phyloP scores from a whole-genome alignment of 2,888 invertebrate genomes.

The Lymantria dispar region DNA sequence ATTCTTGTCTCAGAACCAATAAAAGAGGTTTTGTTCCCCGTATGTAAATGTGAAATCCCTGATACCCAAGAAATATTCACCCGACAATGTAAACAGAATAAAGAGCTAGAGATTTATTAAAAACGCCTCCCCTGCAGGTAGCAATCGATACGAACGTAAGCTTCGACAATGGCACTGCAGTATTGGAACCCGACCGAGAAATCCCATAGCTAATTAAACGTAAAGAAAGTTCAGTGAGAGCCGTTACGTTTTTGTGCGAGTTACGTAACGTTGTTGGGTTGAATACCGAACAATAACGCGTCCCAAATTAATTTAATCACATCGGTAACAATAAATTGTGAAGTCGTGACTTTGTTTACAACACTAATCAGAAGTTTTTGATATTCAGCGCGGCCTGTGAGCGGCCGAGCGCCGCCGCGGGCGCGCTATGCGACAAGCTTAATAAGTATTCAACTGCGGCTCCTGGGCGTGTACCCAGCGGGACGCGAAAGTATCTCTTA shows the following conservation, averaged over 20 bases:
- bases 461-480: slow-evolving; percentile 16
- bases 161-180: slow-evolving; percentile 8
- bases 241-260: slow-evolving; percentile 2
- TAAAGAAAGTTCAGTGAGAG: slow-evolving; percentile 8
- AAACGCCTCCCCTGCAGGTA: slow-evolving; percentile 1
- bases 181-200: slow-evolving; percentile 10
- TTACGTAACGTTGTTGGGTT: not conserved
- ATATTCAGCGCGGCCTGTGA: slow-evolving; percentile 22
- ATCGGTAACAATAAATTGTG: slow-evolving; percentile 15
- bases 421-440: slow-evolving; percentile 27
- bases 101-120: not conserved
- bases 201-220: slow-evolving; percentile 19
- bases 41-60: no score
- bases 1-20: no score
- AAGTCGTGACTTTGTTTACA: slow-evolving; percentile 26
- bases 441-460: slow-evolving; percentile 34
- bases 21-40: no score
- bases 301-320: slow-evolving; percentile 16
- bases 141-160: slow-evolving; percentile 5
- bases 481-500: slow-evolving; percentile 28
- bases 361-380: slow-evolving; percentile 29
- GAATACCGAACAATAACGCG: slow-evolving; percentile 6
- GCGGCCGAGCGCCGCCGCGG: slow-evolving; percentile 8
- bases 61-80: no score
- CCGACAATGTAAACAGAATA: no score